Base-by-base conservation (phyloP, 2,797 vertebrate genomes). In the Microtus californicus region DNA sequence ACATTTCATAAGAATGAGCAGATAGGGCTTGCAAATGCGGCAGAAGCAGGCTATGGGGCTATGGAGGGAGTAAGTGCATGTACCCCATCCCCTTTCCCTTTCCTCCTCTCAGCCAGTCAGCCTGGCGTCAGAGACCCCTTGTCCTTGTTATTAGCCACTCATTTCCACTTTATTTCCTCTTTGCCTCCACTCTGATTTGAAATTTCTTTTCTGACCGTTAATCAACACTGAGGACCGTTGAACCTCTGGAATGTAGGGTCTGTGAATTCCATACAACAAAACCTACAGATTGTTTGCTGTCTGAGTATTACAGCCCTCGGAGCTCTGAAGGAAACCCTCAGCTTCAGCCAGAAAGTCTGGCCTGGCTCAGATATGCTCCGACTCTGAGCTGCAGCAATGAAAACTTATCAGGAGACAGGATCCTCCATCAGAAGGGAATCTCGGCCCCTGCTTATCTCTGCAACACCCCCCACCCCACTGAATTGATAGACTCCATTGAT, bases 1-100 rank as follows among this genome's bases (percentile, higher is more conserved):
- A 56, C 37, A 82, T 37, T 94, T 94, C 87, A 71, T 83, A 56
- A 86, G 81, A 85, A 43, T 69, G 29, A 93, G 37, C 31, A 90
- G 54, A 45, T 5, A 11, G n/a, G 48, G 6, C 27, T 80, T 25
- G 56, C 61, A 92, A 83, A 79, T 45, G 14, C 40, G 73, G 43
- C 1, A 1, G 40, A 17, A 89, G 27, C 17, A 40, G 56, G 17
- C 69, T 83, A 21, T 11, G 1, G 40, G 10, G 40, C 13, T 43
- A 7, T 63, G 13, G 13, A 69, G 2, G 1, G 8, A 56, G 87
- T 89, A 45, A 87, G 14, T 65, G 54, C 1, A 7, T 4, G 1
- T 4, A 14, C 1, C 4, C 25, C 14, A 2, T 11, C 6, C 45
- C 48, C 25, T 34, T 43, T 8, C 27, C 4, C 34, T 86, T 45